Conservation (phyloP, 2,797 vertebrate species). For the Heliangelus exortis region DNA sequence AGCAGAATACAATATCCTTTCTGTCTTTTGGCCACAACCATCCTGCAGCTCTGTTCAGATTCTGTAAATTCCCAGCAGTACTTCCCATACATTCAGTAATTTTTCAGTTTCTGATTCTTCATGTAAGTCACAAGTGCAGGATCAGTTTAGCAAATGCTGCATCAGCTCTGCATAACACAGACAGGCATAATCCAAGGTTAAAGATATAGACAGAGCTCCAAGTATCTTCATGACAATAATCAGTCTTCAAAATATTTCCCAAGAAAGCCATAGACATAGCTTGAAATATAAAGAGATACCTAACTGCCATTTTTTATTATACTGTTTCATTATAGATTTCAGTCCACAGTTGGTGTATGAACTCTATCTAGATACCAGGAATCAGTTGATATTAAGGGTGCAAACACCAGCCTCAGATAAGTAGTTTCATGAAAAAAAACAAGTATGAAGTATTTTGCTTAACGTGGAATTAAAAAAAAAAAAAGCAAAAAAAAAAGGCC, state of each 20-base stretch:
- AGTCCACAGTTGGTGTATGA: neutral
- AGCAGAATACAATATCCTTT: neutral
- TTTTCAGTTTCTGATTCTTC: neutral
- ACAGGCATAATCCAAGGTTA: neutral
- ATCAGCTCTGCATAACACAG: neutral
- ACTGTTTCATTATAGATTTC: neutral
- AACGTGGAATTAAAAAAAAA: neutral
- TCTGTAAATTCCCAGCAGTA: neutral
- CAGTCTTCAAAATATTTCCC: neutral
- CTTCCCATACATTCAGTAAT: neutral
- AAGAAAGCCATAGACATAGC: neutral
- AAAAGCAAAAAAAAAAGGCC: neutral
- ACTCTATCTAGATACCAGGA: neutral
- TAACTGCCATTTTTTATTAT: neutral
- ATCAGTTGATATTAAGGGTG: neutral
- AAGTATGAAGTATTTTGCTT: neutral
- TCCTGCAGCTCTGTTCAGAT: neutral
- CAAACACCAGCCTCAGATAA: neutral
- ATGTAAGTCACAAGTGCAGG: neutral
- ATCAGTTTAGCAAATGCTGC: neutral
- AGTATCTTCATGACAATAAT: neutral
- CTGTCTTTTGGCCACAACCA: neutral
- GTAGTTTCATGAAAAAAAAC: neutral
- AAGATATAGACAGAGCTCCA: neutral
- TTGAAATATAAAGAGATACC: neutral